These are phyloP conservation scores for Tetanocera ferruginea DNA, from an alignment of 2,888 invertebrate species.

Conservation along the genomic window DNA sequence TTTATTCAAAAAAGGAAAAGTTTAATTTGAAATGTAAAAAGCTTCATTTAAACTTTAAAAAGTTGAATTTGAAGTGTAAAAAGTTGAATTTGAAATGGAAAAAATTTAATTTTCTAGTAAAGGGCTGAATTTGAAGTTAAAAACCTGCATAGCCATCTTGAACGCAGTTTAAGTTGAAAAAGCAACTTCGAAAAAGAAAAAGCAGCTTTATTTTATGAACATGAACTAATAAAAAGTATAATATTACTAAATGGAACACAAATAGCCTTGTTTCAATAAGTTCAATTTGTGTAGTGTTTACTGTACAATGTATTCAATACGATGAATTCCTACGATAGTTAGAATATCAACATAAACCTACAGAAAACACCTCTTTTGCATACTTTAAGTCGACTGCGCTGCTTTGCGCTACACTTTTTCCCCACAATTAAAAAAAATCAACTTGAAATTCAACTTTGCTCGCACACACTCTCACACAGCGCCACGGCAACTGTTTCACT, in stretches of 20 bases:
- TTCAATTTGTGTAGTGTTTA: not conserved
- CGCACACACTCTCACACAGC: constrained; percentile 27
- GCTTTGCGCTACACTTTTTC: not conserved
- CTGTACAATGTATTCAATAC: not conserved
- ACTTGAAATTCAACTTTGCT: too few relatives aligned
- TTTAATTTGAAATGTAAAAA: too few relatives aligned
- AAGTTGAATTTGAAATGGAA: too few relatives aligned
- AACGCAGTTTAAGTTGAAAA: too few relatives aligned
- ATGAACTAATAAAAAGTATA: not conserved
- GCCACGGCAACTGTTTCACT: constrained; percentile 50
- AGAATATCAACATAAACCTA: not conserved
- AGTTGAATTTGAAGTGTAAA: too few relatives aligned
- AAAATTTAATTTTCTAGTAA: too few relatives aligned
- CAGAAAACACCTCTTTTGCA: not conserved
- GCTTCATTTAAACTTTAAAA: too few relatives aligned
- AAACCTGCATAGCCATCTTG: too few relatives aligned
- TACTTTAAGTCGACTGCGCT: not conserved
- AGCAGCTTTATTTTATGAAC: not conserved
- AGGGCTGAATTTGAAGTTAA: too few relatives aligned
- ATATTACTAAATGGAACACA: not conserved
- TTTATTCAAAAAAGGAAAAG: too few relatives aligned
- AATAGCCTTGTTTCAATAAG: not conserved
- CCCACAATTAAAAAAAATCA: not conserved
- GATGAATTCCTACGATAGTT: too few relatives aligned
- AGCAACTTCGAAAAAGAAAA: not conserved